Percentiles rank a stretch among this genome's conserved stretches.
Evolutionary conservation across 2,888 invertebrate genomes (phyloP).

Genomic region (Tethea ocularis): DNA sequence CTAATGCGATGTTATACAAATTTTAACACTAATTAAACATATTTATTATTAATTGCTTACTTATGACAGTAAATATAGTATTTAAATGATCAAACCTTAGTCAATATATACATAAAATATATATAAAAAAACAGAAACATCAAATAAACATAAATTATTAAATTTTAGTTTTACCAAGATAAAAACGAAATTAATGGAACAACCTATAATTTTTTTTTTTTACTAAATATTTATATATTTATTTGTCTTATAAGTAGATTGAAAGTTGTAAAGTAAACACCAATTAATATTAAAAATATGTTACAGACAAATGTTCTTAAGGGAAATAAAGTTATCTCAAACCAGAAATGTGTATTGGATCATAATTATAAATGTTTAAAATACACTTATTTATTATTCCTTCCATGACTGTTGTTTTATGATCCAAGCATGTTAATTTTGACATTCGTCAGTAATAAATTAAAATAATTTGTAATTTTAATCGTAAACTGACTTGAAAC

Average conservation of each 20-base stretch:
- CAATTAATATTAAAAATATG: slow-evolving; percentile 49
- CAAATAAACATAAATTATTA: too few species aligned
- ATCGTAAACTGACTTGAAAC: slow-evolving; percentile 55
- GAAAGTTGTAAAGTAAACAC: slow-evolving; percentile 63
- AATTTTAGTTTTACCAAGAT: too few species aligned
- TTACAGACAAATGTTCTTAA: slow-evolving; percentile 11
- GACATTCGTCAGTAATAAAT: not conserved
- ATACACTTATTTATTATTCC: slow-evolving; percentile 23
- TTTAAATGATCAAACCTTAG: too few species aligned
- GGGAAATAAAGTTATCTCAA: too few species aligned
- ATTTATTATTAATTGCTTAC: too few species aligned
- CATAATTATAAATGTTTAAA: slow-evolving; percentile 18
- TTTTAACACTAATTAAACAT: too few species aligned
- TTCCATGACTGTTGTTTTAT: slow-evolving; percentile 16
- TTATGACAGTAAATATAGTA: too few species aligned
- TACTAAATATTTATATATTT: not conserved
- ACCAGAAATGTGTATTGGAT: slow-evolving; percentile 16
- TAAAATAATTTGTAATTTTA: slow-evolving; percentile 25
- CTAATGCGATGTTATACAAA: too few species aligned
- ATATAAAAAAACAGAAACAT: too few species aligned
- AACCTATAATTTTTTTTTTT: not conserved
- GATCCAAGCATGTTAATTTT: slow-evolving; percentile 1
- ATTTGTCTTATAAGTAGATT: not conserved
- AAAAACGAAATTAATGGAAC: not conserved
- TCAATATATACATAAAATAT: too few species aligned